phyloP scores from a whole-genome alignment of 2,113 vertebrate genomes.

The Aptenodytes patagonicus region DNA sequence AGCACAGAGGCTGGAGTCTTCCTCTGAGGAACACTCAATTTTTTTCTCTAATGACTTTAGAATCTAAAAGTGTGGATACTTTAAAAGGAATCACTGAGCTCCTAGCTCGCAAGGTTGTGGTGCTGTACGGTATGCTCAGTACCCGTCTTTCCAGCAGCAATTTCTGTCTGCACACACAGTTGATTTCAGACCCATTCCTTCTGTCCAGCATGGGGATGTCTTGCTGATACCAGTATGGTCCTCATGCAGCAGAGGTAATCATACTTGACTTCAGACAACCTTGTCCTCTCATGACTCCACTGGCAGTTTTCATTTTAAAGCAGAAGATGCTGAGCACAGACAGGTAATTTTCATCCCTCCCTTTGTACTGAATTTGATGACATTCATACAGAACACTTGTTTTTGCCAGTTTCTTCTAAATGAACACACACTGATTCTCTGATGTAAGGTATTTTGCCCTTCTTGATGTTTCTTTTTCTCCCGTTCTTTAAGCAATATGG shows the following conservation, averaged over 20 bases:
- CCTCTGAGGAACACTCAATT: background rate
- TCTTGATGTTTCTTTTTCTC: background rate
- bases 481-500: background rate
- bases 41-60: background rate
- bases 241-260: background rate
- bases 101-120: background rate
- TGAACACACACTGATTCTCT: background rate
- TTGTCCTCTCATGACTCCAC: background rate
- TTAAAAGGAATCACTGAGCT: background rate
- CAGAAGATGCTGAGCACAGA: background rate
- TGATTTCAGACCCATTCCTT: background rate
- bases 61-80: background rate
- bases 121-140: background rate
- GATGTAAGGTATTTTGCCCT: background rate
- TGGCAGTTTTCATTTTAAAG: background rate
- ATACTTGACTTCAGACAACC: background rate
- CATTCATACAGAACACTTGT: background rate
- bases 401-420: background rate
- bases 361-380: background rate
- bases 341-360: background rate
- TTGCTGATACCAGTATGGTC: background rate
- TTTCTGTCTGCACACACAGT: background rate
- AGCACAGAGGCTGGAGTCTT: background rate
- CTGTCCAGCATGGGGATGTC: background rate
- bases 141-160: background rate